phyloP scores from a whole-genome alignment of 2,113 vertebrate genomes.

The Machaerirhynchus nigripectus region DNA sequence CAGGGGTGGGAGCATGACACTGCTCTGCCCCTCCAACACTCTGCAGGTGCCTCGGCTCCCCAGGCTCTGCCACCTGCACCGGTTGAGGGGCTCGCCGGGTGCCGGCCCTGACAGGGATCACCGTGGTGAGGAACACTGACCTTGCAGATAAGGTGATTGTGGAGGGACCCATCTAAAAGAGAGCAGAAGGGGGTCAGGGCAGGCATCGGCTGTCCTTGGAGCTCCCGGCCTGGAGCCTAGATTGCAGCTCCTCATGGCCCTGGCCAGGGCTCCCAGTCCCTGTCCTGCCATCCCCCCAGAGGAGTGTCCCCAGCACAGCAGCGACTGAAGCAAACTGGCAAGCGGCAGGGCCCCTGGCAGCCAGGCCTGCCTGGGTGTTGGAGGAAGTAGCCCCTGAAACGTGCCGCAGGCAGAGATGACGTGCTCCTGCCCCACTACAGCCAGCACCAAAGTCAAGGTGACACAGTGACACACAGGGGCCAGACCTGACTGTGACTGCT shows the following conservation, averaged over 20 bases:
- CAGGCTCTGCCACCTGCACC: neutral
- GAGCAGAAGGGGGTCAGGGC: neutral
- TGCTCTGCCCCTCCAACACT: neutral
- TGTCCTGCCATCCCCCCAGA: rapidly evolving
- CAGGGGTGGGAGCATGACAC: neutral
- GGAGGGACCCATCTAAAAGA: conserved; percentile 60
- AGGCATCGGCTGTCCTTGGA: neutral
- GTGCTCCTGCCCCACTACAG: rapidly evolving
- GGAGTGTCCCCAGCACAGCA: neutral
- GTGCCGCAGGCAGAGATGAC: rapidly evolving
- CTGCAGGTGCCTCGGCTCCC: neutral
- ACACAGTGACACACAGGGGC: rapidly evolving
- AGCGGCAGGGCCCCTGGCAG: neutral
- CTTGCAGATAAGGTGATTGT: conserved; percentile 74
- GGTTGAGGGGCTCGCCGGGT: rapidly evolving
- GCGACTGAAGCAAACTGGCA: neutral
- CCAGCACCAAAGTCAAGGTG: neutral
- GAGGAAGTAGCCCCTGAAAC: neutral
- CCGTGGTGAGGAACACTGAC: conserved; percentile 6
- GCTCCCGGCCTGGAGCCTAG: neutral
- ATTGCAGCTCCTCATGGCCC: neutral
- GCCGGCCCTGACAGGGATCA: neutral
- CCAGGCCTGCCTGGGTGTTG: neutral
- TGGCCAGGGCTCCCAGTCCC: neutral
- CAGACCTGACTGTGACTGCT: neutral